Conservation (phyloP, 2,113 vertebrate species). For the Oncorhynchus masou region DNA sequence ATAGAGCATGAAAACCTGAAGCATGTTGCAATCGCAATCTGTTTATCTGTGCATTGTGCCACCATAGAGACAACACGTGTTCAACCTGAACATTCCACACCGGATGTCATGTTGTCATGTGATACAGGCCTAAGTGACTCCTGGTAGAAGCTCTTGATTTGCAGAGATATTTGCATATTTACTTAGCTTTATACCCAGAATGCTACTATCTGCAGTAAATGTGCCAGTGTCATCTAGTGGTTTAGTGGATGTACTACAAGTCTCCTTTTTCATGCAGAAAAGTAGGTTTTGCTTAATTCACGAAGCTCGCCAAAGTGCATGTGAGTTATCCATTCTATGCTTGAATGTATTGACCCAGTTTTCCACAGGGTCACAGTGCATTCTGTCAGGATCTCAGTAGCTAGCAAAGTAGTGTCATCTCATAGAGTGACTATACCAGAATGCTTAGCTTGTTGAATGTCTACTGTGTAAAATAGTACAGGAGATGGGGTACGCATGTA, state of each 20-base stretch:
- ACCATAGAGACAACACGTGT: not conserved
- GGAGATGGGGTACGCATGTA: not conserved
- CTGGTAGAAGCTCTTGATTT: too few relatives aligned
- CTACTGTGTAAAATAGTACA: not conserved
- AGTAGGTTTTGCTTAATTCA: too few relatives aligned
- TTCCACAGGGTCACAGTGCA: not conserved
- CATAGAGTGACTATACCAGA: too few relatives aligned
- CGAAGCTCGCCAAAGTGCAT: too few relatives aligned
- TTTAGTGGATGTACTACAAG: too few relatives aligned
- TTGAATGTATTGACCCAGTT: not conserved
- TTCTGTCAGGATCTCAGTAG: not conserved
- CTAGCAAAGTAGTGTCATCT: not conserved
- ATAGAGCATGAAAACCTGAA: too few relatives aligned
- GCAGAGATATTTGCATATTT: not conserved
- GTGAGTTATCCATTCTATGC: too few relatives aligned
- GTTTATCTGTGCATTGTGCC: not conserved
- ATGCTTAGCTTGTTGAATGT: too few relatives aligned
- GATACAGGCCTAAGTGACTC: too few relatives aligned
- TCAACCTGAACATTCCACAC: slow-evolving; percentile 21
- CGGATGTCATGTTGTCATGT: not conserved
- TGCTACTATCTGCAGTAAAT: too few relatives aligned
- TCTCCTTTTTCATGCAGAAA: too few relatives aligned
- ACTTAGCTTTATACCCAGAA: not conserved
- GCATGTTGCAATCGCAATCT: not conserved
- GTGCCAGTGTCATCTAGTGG: too few relatives aligned